A percentile compares a stretch with the other conserved stretches of the same genome.
Evolutionary conservation across 2,113 vertebrate species (phyloP).

Genomic region (Thamnaconus septentrionalis): DNA sequence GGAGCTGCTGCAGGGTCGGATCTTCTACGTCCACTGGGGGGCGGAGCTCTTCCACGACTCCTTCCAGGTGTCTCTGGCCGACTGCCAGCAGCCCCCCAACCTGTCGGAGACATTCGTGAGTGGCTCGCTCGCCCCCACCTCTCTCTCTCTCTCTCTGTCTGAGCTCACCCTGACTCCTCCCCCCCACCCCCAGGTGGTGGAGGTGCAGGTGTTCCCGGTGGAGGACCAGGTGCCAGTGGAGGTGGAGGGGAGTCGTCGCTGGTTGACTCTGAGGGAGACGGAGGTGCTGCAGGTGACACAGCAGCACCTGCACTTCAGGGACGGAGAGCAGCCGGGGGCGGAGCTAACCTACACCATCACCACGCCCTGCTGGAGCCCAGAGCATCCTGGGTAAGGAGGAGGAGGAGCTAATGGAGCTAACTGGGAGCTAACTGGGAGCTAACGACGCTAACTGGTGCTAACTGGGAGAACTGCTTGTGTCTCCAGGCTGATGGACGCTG

Average conservation of each 20-base stretch:
- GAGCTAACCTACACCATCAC: slow-evolving; percentile 76
- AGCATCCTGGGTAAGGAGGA: slow-evolving; percentile 56
- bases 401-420: too few species aligned
- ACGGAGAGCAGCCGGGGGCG: slow-evolving; percentile 71
- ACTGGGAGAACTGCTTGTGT: too few species aligned
- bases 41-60: slow-evolving; percentile 76
- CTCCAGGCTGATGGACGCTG: slow-evolving; percentile 74
- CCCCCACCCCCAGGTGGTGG: slow-evolving; percentile 61
- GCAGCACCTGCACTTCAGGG: slow-evolving; percentile 74
- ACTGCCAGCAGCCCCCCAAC: slow-evolving; percentile 74
- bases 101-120: slow-evolving; percentile 73
- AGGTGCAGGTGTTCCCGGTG: slow-evolving; percentile 71
- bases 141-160: background rate
- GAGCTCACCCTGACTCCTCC: background rate
- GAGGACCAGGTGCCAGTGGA: slow-evolving; percentile 80
- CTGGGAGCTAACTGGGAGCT: too few species aligned
- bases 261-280: slow-evolving; percentile 76
- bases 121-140: background rate
- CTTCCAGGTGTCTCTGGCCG: slow-evolving; percentile 72
- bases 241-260: slow-evolving; percentile 59
- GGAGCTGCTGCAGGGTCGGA: slow-evolving; percentile 71
- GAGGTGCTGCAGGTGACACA: slow-evolving; percentile 74
- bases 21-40: slow-evolving; percentile 76
- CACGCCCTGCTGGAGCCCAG: slow-evolving; percentile 74
- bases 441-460: too few species aligned